Evolutionary conservation across 2,113 vertebrate genomes (phyloP).

Genomic region (Sphaerodactylus townsendi): DNA sequence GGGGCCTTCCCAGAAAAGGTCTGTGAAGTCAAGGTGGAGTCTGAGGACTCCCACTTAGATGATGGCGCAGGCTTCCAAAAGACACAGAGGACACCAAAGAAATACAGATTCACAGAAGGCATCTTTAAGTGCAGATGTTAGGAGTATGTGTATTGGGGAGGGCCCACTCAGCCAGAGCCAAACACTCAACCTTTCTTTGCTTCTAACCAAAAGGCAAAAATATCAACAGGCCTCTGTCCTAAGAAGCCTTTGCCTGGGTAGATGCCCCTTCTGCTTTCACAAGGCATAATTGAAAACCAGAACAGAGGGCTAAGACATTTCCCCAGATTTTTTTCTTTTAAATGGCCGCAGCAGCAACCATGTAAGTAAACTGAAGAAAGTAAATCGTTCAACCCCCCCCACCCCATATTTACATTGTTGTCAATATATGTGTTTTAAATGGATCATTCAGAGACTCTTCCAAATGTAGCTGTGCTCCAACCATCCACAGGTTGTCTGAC

Average conservation of each 20-base stretch:
- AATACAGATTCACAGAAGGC: neutral
- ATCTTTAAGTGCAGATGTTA: neutral
- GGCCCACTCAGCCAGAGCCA: no score
- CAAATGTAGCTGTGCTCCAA: neutral
- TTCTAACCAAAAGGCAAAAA: neutral
- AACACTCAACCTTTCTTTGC: neutral
- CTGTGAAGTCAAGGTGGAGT: neutral
- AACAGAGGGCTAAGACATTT: slow-evolving; percentile 36
- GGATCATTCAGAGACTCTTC: slow-evolving; percentile 26
- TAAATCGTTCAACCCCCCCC: neutral
- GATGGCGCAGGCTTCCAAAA: neutral
- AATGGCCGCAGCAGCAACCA: slow-evolving; percentile 43
- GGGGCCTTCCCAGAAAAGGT: neutral
- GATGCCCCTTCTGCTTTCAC: accelerated
- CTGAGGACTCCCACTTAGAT: neutral
- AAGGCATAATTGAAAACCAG: slow-evolving; percentile 42
- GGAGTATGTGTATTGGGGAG: neutral
- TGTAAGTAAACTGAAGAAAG: slow-evolving; percentile 46
- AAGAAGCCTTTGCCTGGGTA: accelerated
- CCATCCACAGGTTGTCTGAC: neutral
- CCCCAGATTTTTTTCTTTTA: slow-evolving; percentile 28
- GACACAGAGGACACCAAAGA: neutral
- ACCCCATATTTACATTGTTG: slow-evolving; percentile 16
- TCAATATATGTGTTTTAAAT: slow-evolving; percentile 36
- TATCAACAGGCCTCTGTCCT: no score